Evolutionary conservation across 2,888 invertebrate genomes (phyloP).

Genomic region (Calliopum simillimum): DNA sequence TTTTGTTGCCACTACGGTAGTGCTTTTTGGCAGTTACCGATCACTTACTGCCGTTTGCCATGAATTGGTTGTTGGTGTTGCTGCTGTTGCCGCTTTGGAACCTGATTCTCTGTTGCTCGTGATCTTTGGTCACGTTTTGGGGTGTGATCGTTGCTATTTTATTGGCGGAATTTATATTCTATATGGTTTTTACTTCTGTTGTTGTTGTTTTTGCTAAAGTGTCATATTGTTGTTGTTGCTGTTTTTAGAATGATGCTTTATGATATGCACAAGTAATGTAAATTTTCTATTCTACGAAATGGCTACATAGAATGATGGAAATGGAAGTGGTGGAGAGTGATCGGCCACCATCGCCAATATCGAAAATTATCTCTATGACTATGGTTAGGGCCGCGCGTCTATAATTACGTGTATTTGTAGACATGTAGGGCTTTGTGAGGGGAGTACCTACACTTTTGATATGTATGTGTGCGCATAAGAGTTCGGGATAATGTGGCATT

Average conservation of each 20-base stretch:
- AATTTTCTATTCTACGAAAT: conserved; percentile 19
- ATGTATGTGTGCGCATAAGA: too few relatives aligned
- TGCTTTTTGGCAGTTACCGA: conserved; percentile 37
- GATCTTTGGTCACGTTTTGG: conserved; percentile 62
- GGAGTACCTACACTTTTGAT: too few relatives aligned
- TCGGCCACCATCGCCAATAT: too few relatives aligned
- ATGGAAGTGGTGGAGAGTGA: too few relatives aligned
- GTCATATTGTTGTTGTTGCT: conserved; percentile 24
- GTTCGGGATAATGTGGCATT: too few relatives aligned
- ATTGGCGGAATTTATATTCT: conserved; percentile 59
- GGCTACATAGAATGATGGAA: too few relatives aligned
- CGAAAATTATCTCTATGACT: too few relatives aligned
- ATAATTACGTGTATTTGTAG: too few relatives aligned
- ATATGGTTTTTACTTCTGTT: conserved; percentile 16
- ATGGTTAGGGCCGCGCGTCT: too few relatives aligned
- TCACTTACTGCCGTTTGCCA: conserved; percentile 35
- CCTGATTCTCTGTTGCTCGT: conserved; percentile 52
- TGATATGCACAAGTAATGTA: conserved; percentile 30
- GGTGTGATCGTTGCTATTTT: conserved; percentile 64
- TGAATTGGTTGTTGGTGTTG: conserved; percentile 26
- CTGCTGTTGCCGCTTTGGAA: conserved; percentile 40
- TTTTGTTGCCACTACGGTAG: conserved; percentile 32
- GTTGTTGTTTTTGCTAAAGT: conserved; percentile 21
- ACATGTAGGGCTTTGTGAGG: too few relatives aligned
- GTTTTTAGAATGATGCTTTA: conserved; percentile 33